phyloP scores from a whole-genome alignment of 2,113 vertebrate genomes.

The Ifrita kowaldi region DNA sequence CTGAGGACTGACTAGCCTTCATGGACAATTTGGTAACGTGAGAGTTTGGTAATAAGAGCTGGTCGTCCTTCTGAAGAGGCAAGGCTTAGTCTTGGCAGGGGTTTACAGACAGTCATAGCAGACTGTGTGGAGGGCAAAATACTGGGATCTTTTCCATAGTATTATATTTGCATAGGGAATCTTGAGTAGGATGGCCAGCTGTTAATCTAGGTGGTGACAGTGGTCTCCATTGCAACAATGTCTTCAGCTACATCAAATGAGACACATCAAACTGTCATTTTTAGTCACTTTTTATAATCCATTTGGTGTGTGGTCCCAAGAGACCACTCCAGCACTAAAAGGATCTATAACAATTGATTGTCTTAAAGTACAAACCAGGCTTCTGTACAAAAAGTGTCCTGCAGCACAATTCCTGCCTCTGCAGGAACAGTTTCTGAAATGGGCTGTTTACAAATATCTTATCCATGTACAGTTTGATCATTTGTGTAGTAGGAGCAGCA shows the following conservation, averaged over 20 bases:
- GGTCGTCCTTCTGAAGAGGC: rapidly evolving
- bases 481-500: background rate
- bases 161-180: background rate
- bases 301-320: background rate
- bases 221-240: background rate
- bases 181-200: background rate
- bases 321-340: background rate
- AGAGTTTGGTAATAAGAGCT: background rate
- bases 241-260: background rate
- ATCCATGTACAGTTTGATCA: background rate
- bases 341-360: background rate
- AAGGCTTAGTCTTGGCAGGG: background rate
- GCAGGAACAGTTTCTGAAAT: background rate
- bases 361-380: background rate
- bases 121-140: background rate
- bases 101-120: background rate
- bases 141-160: background rate
- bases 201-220: background rate
- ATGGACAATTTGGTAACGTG: background rate
- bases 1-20: background rate
- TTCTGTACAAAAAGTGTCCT: background rate
- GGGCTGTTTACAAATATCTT: background rate
- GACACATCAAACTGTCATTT: rapidly evolving
- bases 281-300: background rate
- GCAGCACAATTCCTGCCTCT: background rate